Evolutionary conservation across 2,888 invertebrate genomes (phyloP).

Genomic region (Melanophora roralis): DNA sequence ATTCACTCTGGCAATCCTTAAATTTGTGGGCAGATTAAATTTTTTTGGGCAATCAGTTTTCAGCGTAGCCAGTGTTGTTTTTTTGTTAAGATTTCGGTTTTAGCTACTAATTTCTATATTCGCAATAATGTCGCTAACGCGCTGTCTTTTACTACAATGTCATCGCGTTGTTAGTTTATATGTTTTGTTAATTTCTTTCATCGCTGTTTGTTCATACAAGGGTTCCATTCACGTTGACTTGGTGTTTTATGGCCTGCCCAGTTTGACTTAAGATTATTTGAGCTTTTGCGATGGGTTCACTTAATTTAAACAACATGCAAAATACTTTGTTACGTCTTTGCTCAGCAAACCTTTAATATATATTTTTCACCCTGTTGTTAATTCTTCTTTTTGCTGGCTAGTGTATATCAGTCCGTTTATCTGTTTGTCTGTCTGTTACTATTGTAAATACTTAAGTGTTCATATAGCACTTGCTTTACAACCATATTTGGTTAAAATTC

Average conservation of each 20-base stretch:
- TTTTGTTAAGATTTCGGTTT: constrained; percentile 1
- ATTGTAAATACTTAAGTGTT: constrained; percentile 58
- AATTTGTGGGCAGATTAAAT: constrained; percentile 42
- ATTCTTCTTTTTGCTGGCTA: background rate
- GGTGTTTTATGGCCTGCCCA: constrained; percentile 61
- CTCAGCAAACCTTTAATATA: background rate
- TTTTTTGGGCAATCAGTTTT: too few species aligned
- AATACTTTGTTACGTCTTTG: constrained; percentile 47
- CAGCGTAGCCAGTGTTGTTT: too few species aligned
- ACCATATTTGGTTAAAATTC: constrained; percentile 76
- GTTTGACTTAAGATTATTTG: constrained; percentile 63
- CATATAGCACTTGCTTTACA: constrained; percentile 62
- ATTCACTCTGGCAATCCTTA: constrained; percentile 56
- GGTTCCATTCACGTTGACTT: constrained; percentile 14
- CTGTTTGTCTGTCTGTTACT: background rate
- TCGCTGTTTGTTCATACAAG: constrained; percentile 12
- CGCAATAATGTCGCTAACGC: constrained; percentile 59
- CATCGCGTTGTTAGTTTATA: constrained; percentile 43
- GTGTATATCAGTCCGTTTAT: background rate
- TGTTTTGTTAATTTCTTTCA: constrained; percentile 40
- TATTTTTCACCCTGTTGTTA: background rate
- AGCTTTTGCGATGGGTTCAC: constrained; percentile 62
- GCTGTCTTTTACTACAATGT: constrained; percentile 35
- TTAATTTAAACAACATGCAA: constrained; percentile 63
- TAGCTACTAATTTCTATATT: constrained; percentile 35